phyloP scores from a whole-genome alignment of 2,888 invertebrate species.

The Apamea epomidion region DNA sequence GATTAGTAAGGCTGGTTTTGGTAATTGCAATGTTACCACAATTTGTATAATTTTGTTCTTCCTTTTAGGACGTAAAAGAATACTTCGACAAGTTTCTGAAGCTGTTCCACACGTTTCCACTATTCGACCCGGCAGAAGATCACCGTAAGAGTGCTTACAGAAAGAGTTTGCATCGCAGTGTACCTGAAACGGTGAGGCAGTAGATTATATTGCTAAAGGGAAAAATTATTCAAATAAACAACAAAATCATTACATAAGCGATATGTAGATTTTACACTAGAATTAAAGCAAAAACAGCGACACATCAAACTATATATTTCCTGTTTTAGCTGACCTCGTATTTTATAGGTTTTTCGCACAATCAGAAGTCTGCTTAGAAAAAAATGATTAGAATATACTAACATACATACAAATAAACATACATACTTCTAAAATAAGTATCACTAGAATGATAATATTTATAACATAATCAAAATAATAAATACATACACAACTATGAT shows the following conservation, averaged over 20 bases:
- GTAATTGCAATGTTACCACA: background rate
- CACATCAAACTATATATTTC: no score
- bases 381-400: no score
- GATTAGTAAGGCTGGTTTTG: background rate
- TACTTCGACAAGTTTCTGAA: conserved; percentile 81
- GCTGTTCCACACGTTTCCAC: conserved; percentile 77
- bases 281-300: no score
- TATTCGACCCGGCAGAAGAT: conserved; percentile 83
- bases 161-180: conserved; percentile 65
- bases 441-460: no score
- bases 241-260: background rate
- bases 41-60: background rate
- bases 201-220: background rate
- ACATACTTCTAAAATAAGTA: no score
- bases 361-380: no score
- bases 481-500: no score
- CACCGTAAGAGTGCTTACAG: conserved; percentile 72
- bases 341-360: background rate
- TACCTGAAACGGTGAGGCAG: conserved; percentile 75
- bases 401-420: no score
- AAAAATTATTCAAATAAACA: background rate
- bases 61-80: conserved; percentile 76
- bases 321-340: background rate
- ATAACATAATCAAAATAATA: no score
- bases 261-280: background rate